Conservation (phyloP, 30 jellyfish, hydroid and myxozoan species). For the Hydra vulgaris region DNA sequence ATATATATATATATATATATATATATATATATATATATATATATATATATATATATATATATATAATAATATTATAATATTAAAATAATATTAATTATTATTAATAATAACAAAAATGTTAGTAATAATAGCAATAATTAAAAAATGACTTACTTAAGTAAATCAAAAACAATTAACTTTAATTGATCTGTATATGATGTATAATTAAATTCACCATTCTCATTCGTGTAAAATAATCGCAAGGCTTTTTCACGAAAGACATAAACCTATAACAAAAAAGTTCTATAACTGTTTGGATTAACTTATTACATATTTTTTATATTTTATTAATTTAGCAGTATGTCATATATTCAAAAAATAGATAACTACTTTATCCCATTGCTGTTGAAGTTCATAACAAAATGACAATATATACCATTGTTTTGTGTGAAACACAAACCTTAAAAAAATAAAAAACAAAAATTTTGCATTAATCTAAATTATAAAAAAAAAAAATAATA, state of each 20-base stretch:
- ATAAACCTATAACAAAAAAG: slow-evolving; percentile 9
- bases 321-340: too few species aligned
- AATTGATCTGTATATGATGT: background rate
- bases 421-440: slow-evolving; percentile 20
- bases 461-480: background rate
- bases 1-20: too few species aligned
- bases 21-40: too few species aligned
- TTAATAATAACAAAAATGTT: background rate
- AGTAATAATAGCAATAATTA: background rate
- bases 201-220: background rate
- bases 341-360: too few species aligned
- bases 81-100: too few species aligned
- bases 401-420: slow-evolving; percentile 55
- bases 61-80: too few species aligned
- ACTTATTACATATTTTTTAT: too few species aligned
- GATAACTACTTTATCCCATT: slow-evolving; percentile 59
- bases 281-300: too few species aligned
- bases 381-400: slow-evolving; percentile 62
- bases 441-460: background rate
- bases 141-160: slow-evolving; percentile 7
- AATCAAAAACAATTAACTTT: slow-evolving; percentile 10
- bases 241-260: slow-evolving; percentile 7
- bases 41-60: too few species aligned
- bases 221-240: background rate
- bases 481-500: too few species aligned